Evolutionary conservation across 2,797 vertebrate genomes (phyloP), one percentile per base, ranked within the genome.

Genomic region (Odontamblyopus lacepedii): DNA sequence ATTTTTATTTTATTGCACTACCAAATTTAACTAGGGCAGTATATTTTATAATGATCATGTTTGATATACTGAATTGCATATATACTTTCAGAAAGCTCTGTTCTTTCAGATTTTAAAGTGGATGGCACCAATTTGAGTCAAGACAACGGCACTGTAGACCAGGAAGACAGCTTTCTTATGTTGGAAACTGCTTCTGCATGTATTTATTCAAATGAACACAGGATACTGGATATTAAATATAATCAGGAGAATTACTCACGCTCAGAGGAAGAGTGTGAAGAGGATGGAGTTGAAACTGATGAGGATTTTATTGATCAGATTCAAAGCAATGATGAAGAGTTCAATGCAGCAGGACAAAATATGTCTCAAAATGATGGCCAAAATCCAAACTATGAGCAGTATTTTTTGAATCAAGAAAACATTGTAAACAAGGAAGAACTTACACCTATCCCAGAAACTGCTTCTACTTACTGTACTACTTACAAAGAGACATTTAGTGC

Each of bases 1-100:
- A 3, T 30, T 30, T 60, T 30, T 30, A 16, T 60, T 60, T 30
- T 6, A 2, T 60, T 60, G 59, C 27, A 30, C 9, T 7, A 60
- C 59, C 2, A 60, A 57, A 11, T 11, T 26, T 23, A 26, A 12
- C 23, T 57, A 26, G 9, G 23, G 5, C 1, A 12, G 23, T 60
- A 30, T 30, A 18, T 60, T 16, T 60, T 15, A 19, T n/a, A 62
- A n/a, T 32, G 11, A 32, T 62, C 15, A 29, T 64, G 50, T 13
- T 62, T 50, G 51, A 0, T 67, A 0, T 67, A 65, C 27, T 62
- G 69, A 5, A 61, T 63, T 48, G 12, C 44, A 48, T 48, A 48
- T 15, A 13, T 80, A 75, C 8, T 86, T 84, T n/a, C 85, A 92
- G 89, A 91, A 30, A 38, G 75, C 50, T 78, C 85, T 60, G 50